Percentiles rank a stretch among this genome's conserved stretches.
Evolutionary conservation across 2,797 vertebrate genomes (phyloP).

Genomic region (Gephyroberyx darwinii): DNA sequence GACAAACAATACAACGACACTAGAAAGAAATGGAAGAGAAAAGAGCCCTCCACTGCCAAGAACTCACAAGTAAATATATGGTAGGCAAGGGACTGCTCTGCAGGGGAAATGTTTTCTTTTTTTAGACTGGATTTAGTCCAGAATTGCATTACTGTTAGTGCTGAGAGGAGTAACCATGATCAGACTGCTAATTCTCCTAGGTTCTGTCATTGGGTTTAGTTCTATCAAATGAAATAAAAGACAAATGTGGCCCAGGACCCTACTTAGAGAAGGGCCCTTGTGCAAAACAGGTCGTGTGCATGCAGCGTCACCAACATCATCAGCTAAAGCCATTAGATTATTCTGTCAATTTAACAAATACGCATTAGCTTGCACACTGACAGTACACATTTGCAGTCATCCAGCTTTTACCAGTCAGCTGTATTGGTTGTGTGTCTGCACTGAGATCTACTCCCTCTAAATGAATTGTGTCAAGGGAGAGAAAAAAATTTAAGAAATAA

Average conservation of each 20-base stretch:
- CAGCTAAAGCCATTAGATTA: constrained; percentile 26
- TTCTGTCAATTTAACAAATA: constrained; percentile 50
- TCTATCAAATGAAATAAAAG: constrained; percentile 5
- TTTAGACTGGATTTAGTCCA: constrained; percentile 42
- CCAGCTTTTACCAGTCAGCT: constrained; percentile 55
- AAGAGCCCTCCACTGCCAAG: constrained; percentile 5
- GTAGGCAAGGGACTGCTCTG: not conserved
- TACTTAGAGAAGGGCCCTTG: not conserved
- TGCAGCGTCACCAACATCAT: not conserved
- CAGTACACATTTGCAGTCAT: constrained; percentile 42
- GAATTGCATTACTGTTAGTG: constrained; percentile 31
- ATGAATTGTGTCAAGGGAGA: constrained; percentile 61
- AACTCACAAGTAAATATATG: not conserved
- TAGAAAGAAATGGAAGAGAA: not conserved
- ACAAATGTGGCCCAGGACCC: not conserved
- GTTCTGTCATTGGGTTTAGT: not conserved
- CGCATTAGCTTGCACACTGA: constrained; percentile 43
- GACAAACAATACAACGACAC: not conserved
- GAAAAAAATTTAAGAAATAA: constrained; percentile 56
- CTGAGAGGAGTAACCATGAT: not conserved
- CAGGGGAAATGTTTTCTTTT: constrained; percentile 8
- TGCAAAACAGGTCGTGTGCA: not conserved
- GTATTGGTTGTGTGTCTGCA: constrained; percentile 41
- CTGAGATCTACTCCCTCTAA: constrained; percentile 47
- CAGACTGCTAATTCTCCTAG: not conserved